These are phyloP conservation scores for Camelus dromedarius DNA, from an alignment of 2,113 vertebrate genomes.

Conservation along the genomic window DNA sequence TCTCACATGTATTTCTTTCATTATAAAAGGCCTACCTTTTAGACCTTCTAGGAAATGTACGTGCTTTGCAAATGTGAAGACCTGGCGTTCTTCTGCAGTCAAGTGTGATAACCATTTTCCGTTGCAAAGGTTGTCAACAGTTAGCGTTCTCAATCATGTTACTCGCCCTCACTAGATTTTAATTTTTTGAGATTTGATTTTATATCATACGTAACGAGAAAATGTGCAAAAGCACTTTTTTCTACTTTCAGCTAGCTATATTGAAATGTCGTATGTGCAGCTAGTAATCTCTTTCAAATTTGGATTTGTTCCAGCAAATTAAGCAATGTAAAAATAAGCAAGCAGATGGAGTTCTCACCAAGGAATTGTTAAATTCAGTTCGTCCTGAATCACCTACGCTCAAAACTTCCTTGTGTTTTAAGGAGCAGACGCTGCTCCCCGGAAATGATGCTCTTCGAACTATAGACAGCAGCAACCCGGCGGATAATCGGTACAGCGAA, in stretches of 20 bases:
- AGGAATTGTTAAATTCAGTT: conserved; percentile 84
- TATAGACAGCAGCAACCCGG: conserved; percentile 95
- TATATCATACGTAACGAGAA: not conserved
- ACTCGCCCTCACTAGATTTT: not conserved
- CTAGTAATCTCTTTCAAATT: conserved; percentile 63
- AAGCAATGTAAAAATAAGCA: conserved; percentile 87
- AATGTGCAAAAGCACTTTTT: conserved; percentile 33
- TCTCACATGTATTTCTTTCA: not conserved
- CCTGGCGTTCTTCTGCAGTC: not conserved
- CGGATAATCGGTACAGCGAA: conserved; percentile 93
- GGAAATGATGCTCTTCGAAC: conserved; percentile 90
- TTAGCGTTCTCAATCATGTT: not conserved
- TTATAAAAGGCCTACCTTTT: not conserved
- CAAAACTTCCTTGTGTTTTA: conserved; percentile 90
- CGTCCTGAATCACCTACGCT: conserved; percentile 87
- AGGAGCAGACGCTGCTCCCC: conserved; percentile 87
- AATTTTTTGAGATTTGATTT: conserved; percentile 34
- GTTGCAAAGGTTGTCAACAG: not conserved
- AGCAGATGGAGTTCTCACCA: conserved; percentile 81
- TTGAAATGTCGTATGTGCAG: not conserved
- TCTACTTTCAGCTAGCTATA: not conserved
- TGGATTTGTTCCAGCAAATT: conserved; percentile 90
- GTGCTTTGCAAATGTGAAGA: not conserved
- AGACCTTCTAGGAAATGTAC: not conserved
- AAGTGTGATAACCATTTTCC: conserved; percentile 34